phyloP scores from a whole-genome alignment of 92 coral and sea anemone genomes.

The Porites evermanni region DNA sequence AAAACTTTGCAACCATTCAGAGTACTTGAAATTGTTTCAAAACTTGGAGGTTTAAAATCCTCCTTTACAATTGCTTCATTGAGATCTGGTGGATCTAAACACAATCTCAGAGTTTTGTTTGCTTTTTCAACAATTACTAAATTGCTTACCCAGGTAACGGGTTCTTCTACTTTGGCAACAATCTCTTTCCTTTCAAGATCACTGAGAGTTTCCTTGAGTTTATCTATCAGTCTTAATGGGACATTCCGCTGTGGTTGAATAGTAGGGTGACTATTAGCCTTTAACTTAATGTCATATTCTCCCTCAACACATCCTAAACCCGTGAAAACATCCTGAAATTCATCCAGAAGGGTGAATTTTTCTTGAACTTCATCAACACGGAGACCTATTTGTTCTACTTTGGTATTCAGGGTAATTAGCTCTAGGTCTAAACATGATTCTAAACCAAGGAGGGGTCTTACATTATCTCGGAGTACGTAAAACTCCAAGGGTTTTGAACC shows the following conservation, averaged over 20 bases:
- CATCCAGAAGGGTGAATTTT: conserved; percentile 24
- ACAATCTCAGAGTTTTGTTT: conserved; percentile 49
- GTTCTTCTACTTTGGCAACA: conserved; percentile 31
- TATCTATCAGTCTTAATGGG: conserved; percentile 36
- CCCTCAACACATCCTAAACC: conserved; percentile 55
- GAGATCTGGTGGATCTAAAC: conserved; percentile 46
- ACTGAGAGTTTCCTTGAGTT: conserved; percentile 36
- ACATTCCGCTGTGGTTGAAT: conserved; percentile 55
- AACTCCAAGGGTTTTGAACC: conserved; percentile 36
- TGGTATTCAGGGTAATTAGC: conserved; percentile 30
- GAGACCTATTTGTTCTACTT: conserved; percentile 30
- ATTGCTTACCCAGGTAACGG: conserved; percentile 48
- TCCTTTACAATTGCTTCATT: conserved; percentile 41
- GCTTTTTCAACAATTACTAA: conserved; percentile 27
- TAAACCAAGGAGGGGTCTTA: conserved; percentile 52
- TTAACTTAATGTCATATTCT: conserved; percentile 44
- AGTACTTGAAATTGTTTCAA: conserved; percentile 51
- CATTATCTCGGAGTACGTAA: conserved; percentile 54
- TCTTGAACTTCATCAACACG: conserved; percentile 32
- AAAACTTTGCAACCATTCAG: conserved; percentile 22
- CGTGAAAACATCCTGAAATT: conserved; percentile 50
- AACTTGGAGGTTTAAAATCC: conserved; percentile 22
- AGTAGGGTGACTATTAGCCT: conserved; percentile 42
- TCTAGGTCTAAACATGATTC: conserved; percentile 53
- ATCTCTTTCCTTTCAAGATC: conserved; percentile 30